Conservation (phyloP, 2,113 vertebrate genomes). For the Cyanistes caeruleus region DNA sequence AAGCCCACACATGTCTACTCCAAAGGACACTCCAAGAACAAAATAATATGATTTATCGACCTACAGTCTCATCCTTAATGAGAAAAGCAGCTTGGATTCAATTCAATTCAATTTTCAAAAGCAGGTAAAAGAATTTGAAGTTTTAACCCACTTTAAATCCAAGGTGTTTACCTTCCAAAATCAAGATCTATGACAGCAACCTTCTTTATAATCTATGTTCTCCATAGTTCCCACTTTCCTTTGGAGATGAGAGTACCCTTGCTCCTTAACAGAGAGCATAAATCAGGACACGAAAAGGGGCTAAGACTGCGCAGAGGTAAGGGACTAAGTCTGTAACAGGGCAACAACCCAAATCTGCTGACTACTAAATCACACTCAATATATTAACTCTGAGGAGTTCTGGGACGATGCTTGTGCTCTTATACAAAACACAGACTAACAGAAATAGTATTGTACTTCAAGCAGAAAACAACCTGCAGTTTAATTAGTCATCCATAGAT, state of each 20-base stretch:
- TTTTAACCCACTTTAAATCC: background rate
- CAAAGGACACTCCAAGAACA: background rate
- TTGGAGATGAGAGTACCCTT: background rate
- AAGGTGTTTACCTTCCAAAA: background rate
- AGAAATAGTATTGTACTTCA: background rate
- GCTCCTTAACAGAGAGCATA: background rate
- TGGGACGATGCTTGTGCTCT: background rate
- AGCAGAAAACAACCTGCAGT: background rate
- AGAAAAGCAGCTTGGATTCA: background rate
- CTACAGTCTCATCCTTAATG: background rate
- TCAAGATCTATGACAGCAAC: background rate
- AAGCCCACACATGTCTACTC: background rate
- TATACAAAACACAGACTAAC: background rate
- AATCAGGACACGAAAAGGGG: background rate
- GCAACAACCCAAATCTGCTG: background rate
- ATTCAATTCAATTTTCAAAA: background rate
- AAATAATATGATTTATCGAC: background rate
- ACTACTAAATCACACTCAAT: background rate
- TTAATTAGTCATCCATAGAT: background rate
- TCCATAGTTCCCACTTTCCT: background rate
- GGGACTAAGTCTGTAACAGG: rapidly evolving
- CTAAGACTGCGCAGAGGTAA: background rate
- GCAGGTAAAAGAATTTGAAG: background rate
- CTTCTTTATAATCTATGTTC: background rate
- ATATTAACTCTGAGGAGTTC: background rate